Conservation (phyloP, 2,888 invertebrate species). For the Synanthedon myopaeformis region DNA sequence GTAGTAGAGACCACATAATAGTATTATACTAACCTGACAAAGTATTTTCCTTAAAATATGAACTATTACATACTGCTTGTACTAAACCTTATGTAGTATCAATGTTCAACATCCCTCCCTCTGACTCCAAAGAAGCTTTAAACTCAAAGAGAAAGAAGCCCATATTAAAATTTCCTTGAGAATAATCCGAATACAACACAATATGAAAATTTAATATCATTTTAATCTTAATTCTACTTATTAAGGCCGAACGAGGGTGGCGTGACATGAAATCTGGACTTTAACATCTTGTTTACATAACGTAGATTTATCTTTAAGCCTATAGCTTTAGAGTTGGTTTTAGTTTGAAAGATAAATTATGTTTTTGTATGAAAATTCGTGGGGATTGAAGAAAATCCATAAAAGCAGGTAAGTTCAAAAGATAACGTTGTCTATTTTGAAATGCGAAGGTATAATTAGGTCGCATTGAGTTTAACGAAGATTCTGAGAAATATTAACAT, state of each 20-base stretch:
- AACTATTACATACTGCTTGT: no score
- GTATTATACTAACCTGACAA: no score
- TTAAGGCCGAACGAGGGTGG: slow-evolving; percentile 59
- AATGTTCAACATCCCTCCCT: background rate
- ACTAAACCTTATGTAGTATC: background rate
- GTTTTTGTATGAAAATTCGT: slow-evolving; percentile 19
- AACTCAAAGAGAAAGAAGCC: slow-evolving; percentile 45
- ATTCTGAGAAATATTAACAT: slow-evolving; percentile 11
- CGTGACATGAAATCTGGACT: slow-evolving; percentile 27
- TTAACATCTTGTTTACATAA: slow-evolving; percentile 10
- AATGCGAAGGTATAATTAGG: slow-evolving; percentile 54
- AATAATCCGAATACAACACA: slow-evolving; percentile 68
- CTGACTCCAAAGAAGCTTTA: slow-evolving; percentile 9
- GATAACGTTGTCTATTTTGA: slow-evolving; percentile 50
- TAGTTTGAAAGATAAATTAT: slow-evolving; percentile 1
- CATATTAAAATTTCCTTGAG: slow-evolving; percentile 60
- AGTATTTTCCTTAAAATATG: no score
- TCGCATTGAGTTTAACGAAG: slow-evolving; percentile 35
- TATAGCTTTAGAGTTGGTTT: slow-evolving; percentile 6
- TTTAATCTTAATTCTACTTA: slow-evolving; percentile 69
- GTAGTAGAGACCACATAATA: no score
- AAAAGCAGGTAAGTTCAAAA: slow-evolving; percentile 62
- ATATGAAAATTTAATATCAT: slow-evolving; percentile 71
- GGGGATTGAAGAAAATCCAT: slow-evolving; percentile 28
- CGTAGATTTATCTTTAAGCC: slow-evolving; percentile 13